Percentiles rank a stretch among this genome's conserved stretches.
Conservation (phyloP, 1,140 invertebrate genomes). For the Helicorthomorpha holstii region DNA sequence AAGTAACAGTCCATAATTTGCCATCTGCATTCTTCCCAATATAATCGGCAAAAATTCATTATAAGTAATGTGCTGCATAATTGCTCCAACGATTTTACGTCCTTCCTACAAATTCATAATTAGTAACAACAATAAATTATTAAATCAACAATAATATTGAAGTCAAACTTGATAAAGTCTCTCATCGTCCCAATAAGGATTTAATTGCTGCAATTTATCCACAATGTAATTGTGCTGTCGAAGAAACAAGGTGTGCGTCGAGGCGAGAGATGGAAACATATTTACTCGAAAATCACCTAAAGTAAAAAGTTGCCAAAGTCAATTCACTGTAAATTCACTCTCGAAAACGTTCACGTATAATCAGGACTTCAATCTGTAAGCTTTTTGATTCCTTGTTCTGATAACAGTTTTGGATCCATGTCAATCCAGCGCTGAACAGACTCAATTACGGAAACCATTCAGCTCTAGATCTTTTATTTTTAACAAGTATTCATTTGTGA, state of each 20-base stretch:
- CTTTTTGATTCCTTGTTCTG: too few relatives aligned
- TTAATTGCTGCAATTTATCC: conserved; percentile 16
- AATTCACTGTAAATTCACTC: too few relatives aligned
- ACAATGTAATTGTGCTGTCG: conserved; percentile 26
- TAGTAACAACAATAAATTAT: not conserved
- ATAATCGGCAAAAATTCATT: conserved; percentile 64
- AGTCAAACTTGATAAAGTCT: conserved; percentile 44
- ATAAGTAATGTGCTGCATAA: conserved; percentile 78
- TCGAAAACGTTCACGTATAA: too few relatives aligned
- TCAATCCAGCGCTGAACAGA: too few relatives aligned
- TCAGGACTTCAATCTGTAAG: too few relatives aligned
- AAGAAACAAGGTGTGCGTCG: conserved; percentile 21
- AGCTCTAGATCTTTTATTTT: too few relatives aligned
- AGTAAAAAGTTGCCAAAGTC: conserved; percentile 3
- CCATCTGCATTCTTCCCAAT: conserved; percentile 34
- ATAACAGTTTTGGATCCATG: too few relatives aligned
- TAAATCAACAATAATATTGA: too few relatives aligned
- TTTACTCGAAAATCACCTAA: conserved; percentile 14
- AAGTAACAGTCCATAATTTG: conserved; percentile 9
- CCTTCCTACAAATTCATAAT: conserved; percentile 34
- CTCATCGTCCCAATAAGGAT: conserved; percentile 42
- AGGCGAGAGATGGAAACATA: conserved; percentile 12
- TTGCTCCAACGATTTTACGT: conserved; percentile 60
- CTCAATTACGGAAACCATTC: too few relatives aligned
- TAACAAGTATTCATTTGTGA: too few relatives aligned